Base-by-base conservation (phyloP, 1,140 invertebrate species). In the Diorhabda elongata region DNA sequence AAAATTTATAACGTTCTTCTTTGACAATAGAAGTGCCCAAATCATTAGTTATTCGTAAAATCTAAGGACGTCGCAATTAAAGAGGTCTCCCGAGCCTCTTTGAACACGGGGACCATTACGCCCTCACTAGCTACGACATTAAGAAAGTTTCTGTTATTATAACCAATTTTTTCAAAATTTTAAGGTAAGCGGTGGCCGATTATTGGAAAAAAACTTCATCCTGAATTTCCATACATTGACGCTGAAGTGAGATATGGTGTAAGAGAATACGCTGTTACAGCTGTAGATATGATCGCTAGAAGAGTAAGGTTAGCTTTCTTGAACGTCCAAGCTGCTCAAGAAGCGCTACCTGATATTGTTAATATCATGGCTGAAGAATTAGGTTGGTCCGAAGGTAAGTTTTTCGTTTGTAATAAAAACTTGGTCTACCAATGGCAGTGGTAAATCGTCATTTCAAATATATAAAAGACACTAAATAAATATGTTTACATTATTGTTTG, bases 201-300 rank as follows among this genome's bases (percentile, higher is more conserved):
- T 70, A 96, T 99, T 73, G 98, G 98, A 62, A 92, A 92, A 74
- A 92, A 97, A 78, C 85, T 99, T 47, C 97, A 99, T 83, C 93
- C 95, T 9, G 96, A 99, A 82, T 99, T 98, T 81, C 97, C 98
- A 0, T 99, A 99, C 80, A 95, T 99, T 76, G 98, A 99, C 81
- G 97, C 97, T 11, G 97, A 99, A 87, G 70, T 74, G 3, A 65
- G 87, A 66, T 99, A 99, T 81, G 97, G 97, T 42, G 88, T 95
- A 44, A 87, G 91, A 47, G 98, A 99, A 83, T 99, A 99, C 81
- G 98, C 98, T 5, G 92, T 93, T 80, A 95, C 94, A 0, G 95
- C 97, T 0, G 90, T 98, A 42, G 98, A 99, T 81, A 95, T 99
- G 85, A 93, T 99, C 71, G 97, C 96, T 3, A 85, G 97, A 61